Base-by-base conservation (phyloP, 2,888 invertebrate species). In the Ennomos fuscantarius region DNA sequence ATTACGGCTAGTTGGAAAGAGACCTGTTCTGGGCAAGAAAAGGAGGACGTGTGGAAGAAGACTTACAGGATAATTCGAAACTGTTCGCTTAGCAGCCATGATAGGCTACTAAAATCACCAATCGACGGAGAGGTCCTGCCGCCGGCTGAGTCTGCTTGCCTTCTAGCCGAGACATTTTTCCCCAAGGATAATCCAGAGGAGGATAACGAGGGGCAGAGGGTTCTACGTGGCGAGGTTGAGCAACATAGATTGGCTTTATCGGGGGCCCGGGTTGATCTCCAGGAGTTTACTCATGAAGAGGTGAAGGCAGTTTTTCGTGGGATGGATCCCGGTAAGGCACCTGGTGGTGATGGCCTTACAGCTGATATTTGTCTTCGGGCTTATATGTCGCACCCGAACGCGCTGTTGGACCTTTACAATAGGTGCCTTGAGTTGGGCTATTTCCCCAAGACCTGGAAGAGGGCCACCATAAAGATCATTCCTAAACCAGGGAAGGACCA, bases 271-370 rank as follows among this genome's bases (percentile, higher is more conserved):
- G n/a, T n/a, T n/a, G n/a, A 12, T 13, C 5, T 40, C 8, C 40
- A 11, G 40, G 6, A 5, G 8, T 43, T 43, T 33, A 32, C 32
- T 2, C 8, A 33, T 8, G 5, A 8, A 5, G 57, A 63, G 31
- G 31, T 58, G 8, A 11, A n/a, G 0, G 39, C 32, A 8, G 46
- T 51, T 8, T 13, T 10, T 1, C 15, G 9, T 9, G n/a, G 9
- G 8, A 46, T 65, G 13, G 60, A 58, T 32, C 66, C 66, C 0
- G 62, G 57, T 33, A 66, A 63, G 47, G 57, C 66, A 3, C 66
- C 66, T 0, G 63, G 66, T 5, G 24, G 11, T 0, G 66, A 66
- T 9, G 63, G 60, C 0, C 35, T 63, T 9, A 63, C 63, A 0
- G 15, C 61, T 1, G 59, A 63, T 40, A 66, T 66, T 3, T 63